A percentile compares a stretch with the other conserved stretches of the same genome.
Evolutionary conservation across 1,140 invertebrate genomes (phyloP).

Genomic region (Nasonia giraulti): DNA sequence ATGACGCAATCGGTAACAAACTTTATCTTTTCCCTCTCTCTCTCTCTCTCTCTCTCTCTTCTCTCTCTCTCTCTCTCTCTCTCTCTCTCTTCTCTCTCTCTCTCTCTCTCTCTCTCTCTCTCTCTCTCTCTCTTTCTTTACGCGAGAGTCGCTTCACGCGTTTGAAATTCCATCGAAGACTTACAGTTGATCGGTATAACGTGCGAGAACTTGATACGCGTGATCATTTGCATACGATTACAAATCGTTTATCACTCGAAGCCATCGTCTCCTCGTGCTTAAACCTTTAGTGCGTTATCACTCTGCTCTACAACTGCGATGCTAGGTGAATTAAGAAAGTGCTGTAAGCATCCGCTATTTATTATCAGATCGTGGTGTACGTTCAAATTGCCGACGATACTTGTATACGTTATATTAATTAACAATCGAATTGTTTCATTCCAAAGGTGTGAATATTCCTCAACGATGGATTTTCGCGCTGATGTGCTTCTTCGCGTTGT

Average conservation of each 20-base stretch:
- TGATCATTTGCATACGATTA: constrained; percentile 9
- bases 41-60: neutral
- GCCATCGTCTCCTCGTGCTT: neutral
- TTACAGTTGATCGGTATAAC: constrained; percentile 39
- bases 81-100: neutral
- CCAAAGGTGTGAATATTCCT: constrained; percentile 79
- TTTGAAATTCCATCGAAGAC: constrained; percentile 33
- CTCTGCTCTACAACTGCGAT: neutral
- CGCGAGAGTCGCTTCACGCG: neutral
- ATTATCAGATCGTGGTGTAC: neutral
- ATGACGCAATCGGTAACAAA: constrained; percentile 15
- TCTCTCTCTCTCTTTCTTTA: neutral
- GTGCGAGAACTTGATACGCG: constrained; percentile 9
- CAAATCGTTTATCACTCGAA: neutral
- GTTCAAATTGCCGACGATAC: neutral
- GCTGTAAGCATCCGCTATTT: constrained; percentile 14
- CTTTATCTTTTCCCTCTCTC: constrained; percentile 29
- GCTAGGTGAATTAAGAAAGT: constrained; percentile 42
- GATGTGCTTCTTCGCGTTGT: constrained; percentile 89
- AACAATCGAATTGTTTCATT: constrained; percentile 14
- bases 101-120: neutral
- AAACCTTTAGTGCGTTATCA: neutral
- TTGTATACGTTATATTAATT: neutral
- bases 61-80: neutral
- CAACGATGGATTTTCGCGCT: constrained; percentile 86